Conservation (phyloP, 1,140 invertebrate genomes). For the Galleria mellonella region DNA sequence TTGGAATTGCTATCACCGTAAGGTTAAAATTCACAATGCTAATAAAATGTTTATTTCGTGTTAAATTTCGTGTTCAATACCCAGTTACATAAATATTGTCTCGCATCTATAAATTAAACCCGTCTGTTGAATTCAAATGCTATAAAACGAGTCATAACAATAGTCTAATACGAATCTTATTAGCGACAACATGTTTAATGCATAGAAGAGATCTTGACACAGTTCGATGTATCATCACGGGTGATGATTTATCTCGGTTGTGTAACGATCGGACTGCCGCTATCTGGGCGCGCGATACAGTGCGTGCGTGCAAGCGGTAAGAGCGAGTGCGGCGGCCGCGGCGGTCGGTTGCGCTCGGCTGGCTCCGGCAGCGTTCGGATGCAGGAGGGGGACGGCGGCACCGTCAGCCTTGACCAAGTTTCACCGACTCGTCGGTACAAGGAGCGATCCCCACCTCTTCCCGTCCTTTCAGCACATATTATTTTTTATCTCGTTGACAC, state of each 20-base stretch:
- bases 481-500: conserved; percentile 67
- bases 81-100: too few relatives aligned
- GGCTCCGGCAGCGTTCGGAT: conserved; percentile 31
- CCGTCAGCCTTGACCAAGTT: conserved; percentile 69
- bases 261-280: conserved; percentile 50
- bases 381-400: conserved; percentile 28
- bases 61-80: too few relatives aligned
- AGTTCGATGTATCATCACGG: conserved; percentile 54
- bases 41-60: background rate
- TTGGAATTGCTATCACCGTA: background rate
- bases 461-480: conserved; percentile 63
- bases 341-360: conserved; percentile 38
- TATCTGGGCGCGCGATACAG: conserved; percentile 48
- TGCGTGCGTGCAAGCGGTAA: conserved; percentile 34
- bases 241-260: conserved; percentile 64
- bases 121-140: too few relatives aligned
- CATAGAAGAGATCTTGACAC: conserved; percentile 60
- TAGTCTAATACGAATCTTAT: background rate
- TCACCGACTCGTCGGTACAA: conserved; percentile 67
- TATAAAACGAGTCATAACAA: background rate
- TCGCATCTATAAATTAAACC: too few relatives aligned
- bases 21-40: background rate
- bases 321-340: background rate
- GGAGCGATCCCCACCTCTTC: conserved; percentile 69
- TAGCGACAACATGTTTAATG: background rate